A percentile compares a stretch with the other conserved stretches of the same genome.
Evolutionary conservation across 2,797 vertebrate species (phyloP).

Genomic region (Argyrosomus regius): DNA sequence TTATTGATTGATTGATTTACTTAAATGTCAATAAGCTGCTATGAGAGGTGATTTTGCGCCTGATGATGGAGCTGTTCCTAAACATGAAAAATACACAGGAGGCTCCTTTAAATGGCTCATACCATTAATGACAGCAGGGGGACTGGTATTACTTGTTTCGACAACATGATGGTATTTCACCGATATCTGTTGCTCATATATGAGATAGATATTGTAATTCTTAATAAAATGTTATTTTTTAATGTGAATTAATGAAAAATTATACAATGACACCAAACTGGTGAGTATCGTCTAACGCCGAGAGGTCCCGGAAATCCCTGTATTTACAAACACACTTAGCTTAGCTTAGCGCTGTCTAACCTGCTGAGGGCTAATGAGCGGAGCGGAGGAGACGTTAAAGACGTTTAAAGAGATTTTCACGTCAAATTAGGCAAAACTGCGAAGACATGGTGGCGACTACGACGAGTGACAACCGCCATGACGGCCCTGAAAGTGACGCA

Average conservation of each 20-base stretch:
- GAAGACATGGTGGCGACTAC: conserved; percentile 47
- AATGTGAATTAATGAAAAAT: rapidly evolving
- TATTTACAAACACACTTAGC: conserved; percentile 27
- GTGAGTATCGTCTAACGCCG: not conserved
- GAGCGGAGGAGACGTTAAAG: conserved; percentile 2
- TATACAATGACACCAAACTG: not conserved
- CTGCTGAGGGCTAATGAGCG: conserved; percentile 33
- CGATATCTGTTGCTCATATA: not conserved
- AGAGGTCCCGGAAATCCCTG: conserved; percentile 30
- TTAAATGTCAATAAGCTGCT: too few relatives aligned
- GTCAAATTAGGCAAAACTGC: not conserved
- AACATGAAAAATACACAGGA: not conserved
- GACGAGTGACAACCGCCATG: conserved; percentile 6
- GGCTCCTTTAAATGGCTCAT: conserved; percentile 68
- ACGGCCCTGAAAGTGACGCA: not conserved
- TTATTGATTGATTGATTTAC: too few relatives aligned
- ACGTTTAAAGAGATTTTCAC: not conserved
- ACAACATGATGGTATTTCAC: not conserved
- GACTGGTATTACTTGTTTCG: rapidly evolving
- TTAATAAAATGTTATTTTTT: rapidly evolving
- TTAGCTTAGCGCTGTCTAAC: not conserved
- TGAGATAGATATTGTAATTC: rapidly evolving
- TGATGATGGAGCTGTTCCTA: not conserved
- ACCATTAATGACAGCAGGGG: conserved; percentile 62
- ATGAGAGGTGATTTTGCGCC: not conserved